These are phyloP conservation scores for Meloidogyne chitwoodi DNA, from an alignment of 1,140 invertebrate genomes.

Conservation along the genomic window DNA sequence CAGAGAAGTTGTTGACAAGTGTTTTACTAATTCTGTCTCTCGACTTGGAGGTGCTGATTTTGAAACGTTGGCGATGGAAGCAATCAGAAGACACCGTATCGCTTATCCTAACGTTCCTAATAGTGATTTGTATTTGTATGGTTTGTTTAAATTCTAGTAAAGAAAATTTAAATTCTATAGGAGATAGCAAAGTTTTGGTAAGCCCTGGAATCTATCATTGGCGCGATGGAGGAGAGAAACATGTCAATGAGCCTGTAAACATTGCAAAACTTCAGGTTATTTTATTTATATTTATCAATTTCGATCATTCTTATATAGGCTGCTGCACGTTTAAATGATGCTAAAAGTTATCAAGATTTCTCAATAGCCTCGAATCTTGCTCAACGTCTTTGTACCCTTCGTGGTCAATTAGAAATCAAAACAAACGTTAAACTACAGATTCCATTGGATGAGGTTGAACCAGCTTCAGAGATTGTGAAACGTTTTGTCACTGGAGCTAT, in stretches of 20 bases:
- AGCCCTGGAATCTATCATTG: slow-evolving; percentile 94
- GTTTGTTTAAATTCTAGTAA: slow-evolving; percentile 6
- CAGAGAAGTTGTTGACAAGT: slow-evolving; percentile 77
- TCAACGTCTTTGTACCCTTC: slow-evolving; percentile 75
- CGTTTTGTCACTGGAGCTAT: slow-evolving; percentile 65
- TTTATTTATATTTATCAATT: slow-evolving; percentile 29
- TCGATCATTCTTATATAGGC: slow-evolving; percentile 65
- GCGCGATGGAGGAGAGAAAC: slow-evolving; percentile 91
- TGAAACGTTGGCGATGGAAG: slow-evolving; percentile 81
- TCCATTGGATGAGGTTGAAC: slow-evolving; percentile 79
- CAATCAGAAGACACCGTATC: slow-evolving; percentile 75
- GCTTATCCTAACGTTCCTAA: slow-evolving; percentile 67
- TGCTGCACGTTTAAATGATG: slow-evolving; percentile 77
- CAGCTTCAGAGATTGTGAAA: slow-evolving; percentile 90
- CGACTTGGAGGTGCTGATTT: slow-evolving; percentile 88
- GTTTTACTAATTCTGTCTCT: slow-evolving; percentile 89
- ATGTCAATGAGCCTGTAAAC: slow-evolving; percentile 90
- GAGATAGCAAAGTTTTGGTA: slow-evolving; percentile 74
- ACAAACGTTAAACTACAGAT: slow-evolving; percentile 70
- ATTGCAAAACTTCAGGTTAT: slow-evolving; percentile 85
- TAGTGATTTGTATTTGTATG: slow-evolving; percentile 40
- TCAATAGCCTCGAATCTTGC: slow-evolving; percentile 80
- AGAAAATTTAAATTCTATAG: slow-evolving; percentile 24
- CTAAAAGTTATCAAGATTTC: slow-evolving; percentile 79
- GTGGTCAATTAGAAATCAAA: slow-evolving; percentile 82